Percentiles rank a stretch among this genome's conserved stretches.
Evolutionary conservation across 1,140 invertebrate genomes (phyloP).

Genomic region (Drosophila prosaltans): DNA sequence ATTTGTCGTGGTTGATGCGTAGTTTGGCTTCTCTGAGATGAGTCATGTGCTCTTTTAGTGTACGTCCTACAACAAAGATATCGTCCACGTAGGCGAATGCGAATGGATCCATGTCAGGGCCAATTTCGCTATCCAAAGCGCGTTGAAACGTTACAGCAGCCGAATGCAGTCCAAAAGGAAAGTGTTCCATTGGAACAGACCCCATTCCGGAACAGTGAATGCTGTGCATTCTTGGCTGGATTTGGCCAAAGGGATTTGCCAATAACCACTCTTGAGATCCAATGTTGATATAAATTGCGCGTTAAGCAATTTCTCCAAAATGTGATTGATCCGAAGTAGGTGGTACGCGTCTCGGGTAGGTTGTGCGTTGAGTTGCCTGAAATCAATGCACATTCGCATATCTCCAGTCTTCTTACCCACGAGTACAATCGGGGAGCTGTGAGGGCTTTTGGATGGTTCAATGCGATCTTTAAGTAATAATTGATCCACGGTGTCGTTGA

Average conservation of each 20-base stretch:
- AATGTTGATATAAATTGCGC: conserved; percentile 73
- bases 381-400: too few species aligned
- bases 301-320: conserved; percentile 29
- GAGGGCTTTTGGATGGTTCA: too few species aligned
- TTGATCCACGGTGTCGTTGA: too few species aligned
- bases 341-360: too few species aligned
- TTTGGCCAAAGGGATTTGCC: conserved; percentile 51
- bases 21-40: not conserved
- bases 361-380: too few species aligned
- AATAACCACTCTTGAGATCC: conserved; percentile 82
- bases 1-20: too few species aligned
- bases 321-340: too few species aligned
- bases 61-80: not conserved
- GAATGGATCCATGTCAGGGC: conserved; percentile 2
- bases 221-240: conserved; percentile 79
- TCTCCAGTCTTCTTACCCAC: too few species aligned
- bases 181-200: conserved; percentile 57
- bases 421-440: too few species aligned
- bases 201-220: conserved; percentile 73
- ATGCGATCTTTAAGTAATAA: too few species aligned
- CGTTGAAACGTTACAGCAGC: conserved; percentile 12
- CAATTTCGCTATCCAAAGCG: conserved; percentile 7
- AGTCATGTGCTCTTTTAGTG: not conserved
- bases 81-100: conserved; percentile 9
- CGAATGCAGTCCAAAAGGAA: not conserved